Conservation (phyloP, 2,113 vertebrate genomes). For the Ictidomys tridecemlineatus region DNA sequence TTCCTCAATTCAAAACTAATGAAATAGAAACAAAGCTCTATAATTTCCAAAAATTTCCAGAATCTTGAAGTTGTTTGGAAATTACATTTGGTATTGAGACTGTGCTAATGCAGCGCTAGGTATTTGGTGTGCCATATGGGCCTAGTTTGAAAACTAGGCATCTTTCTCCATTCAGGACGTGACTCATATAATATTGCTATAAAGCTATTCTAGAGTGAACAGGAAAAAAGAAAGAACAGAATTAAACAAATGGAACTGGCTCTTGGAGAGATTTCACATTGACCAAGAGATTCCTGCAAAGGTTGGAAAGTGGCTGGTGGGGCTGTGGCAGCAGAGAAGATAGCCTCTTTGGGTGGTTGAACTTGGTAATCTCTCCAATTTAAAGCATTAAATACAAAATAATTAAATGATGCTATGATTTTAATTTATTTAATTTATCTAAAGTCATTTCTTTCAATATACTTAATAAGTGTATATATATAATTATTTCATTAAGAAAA, state of each 20-base stretch:
- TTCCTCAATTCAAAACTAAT: not conserved
- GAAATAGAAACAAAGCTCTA: not conserved
- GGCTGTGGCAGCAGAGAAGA: rapidly evolving
- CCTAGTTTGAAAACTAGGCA: not conserved
- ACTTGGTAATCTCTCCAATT: not conserved
- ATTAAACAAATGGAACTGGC: not conserved
- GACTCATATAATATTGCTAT: not conserved
- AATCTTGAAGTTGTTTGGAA: not conserved
- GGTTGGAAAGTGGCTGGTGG: not conserved
- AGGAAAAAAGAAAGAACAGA: not conserved
- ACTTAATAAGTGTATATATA: not conserved
- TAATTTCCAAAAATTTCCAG: not conserved
- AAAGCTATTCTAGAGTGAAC: not conserved
- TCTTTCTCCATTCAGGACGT: not conserved
- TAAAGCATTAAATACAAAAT: not conserved
- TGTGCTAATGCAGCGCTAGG: not conserved
- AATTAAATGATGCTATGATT: not conserved
- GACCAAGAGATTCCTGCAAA: too few relatives aligned
- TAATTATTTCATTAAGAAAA: not conserved
- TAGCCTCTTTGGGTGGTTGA: rapidly evolving
- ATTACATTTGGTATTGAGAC: not conserved
- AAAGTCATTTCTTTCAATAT: not conserved
- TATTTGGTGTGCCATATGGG: not conserved
- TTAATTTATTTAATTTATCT: not conserved
- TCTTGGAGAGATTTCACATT: not conserved